phyloP scores from a whole-genome alignment of 2,888 invertebrate genomes.

The Portevinia maculata region DNA sequence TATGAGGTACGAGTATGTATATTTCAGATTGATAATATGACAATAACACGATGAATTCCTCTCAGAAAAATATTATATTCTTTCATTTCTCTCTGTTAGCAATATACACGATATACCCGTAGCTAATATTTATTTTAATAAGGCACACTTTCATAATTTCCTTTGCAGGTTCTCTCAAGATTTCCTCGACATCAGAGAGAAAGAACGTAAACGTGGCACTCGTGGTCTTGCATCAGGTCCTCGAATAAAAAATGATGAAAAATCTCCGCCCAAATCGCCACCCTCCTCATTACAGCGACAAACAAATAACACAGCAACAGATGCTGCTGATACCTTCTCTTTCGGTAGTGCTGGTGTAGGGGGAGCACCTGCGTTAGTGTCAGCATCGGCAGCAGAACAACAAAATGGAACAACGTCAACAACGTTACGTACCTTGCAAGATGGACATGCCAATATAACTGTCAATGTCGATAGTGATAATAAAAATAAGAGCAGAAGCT shows the following conservation, averaged over 20 bases:
- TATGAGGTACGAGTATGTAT: conserved; percentile 7
- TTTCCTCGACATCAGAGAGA: conserved; percentile 96
- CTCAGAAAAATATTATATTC: conserved; percentile 50
- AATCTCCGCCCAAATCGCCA: conserved; percentile 60
- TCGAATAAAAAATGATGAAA: conserved; percentile 75
- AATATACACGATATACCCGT: conserved; percentile 46
- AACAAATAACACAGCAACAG: conserved; percentile 74
- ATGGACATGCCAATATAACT: conserved; percentile 77
- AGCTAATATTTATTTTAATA: conserved; percentile 71
- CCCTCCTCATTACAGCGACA: conserved; percentile 46
- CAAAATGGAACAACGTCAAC: conserved; percentile 73
- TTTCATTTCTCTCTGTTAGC: conserved; percentile 5
- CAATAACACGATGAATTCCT: conserved; percentile 55
- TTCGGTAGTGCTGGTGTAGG: conserved; percentile 37
- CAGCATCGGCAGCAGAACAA: conserved; percentile 32
- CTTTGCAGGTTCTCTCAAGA: conserved; percentile 92
- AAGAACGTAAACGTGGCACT: conserved; percentile 93
- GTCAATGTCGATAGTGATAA: conserved; percentile 76
- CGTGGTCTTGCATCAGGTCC: conserved; percentile 84
- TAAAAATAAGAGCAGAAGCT: conserved; percentile 72
- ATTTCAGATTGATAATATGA: conserved; percentile 47
- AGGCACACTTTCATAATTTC: conserved; percentile 67
- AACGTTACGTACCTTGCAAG: conserved; percentile 68
- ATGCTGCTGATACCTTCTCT: conserved; percentile 62
- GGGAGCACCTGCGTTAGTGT: conserved; percentile 14